Evolutionary conservation across 2,888 invertebrate species (phyloP).

Genomic region (Formica aserva): DNA sequence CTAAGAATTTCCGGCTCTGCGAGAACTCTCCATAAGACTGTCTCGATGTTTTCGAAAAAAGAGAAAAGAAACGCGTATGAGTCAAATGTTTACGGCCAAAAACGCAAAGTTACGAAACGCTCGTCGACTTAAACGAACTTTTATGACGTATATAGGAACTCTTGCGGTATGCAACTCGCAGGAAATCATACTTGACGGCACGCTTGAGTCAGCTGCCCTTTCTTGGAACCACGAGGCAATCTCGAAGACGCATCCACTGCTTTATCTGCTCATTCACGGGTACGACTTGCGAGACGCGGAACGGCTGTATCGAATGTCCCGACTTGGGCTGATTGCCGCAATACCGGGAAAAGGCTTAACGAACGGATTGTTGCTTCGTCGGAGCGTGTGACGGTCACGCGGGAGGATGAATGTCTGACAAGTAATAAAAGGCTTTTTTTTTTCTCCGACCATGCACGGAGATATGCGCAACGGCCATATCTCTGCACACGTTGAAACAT

Average conservation of each 20-base stretch:
- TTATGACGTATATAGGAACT: constrained; percentile 61
- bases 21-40: not conserved
- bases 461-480: constrained; percentile 30
- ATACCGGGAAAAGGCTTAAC: constrained; percentile 75
- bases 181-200: constrained; percentile 47
- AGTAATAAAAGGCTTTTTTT: constrained; percentile 61
- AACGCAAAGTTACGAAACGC: constrained; percentile 38
- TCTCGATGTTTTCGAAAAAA: not conserved
- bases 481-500: not conserved
- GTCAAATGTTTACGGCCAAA: constrained; percentile 28
- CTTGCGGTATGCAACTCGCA: constrained; percentile 39
- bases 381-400: constrained; percentile 66
- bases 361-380: constrained; percentile 73
- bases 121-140: constrained; percentile 55
- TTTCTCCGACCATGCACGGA: not conserved
- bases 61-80: not conserved
- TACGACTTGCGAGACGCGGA: constrained; percentile 61
- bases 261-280: constrained; percentile 65
- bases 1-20: not conserved
- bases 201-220: constrained; percentile 49
- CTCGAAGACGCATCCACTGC: constrained; percentile 64
- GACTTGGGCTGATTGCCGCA: constrained; percentile 71
- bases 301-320: constrained; percentile 72
- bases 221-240: constrained; percentile 69
- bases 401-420: constrained; percentile 71